Conservation (phyloP, 2,888 invertebrate species). For the Trichopria drosophilae region DNA sequence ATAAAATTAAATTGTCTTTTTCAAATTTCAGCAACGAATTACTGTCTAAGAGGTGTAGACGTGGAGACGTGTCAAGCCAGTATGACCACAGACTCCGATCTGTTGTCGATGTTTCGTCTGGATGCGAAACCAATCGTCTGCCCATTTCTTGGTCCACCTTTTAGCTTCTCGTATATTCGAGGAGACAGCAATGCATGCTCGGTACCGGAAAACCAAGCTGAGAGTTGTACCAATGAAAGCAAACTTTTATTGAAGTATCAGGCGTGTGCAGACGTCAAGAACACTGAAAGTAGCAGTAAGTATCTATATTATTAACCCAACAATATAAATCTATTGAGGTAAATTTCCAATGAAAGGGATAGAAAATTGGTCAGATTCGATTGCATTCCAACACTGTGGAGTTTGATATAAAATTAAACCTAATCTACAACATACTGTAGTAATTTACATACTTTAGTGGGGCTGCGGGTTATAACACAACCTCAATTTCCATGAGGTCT, state of each 20-base stretch:
- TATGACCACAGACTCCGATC: slow-evolving; percentile 69
- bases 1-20: too few species aligned
- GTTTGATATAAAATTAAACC: too few species aligned
- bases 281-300: slow-evolving; percentile 78
- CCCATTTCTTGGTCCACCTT: slow-evolving; percentile 80
- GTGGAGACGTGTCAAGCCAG: slow-evolving; percentile 14
- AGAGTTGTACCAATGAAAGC: slow-evolving; percentile 83
- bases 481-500: too few species aligned
- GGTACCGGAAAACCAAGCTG: slow-evolving; percentile 77
- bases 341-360: slow-evolving; percentile 7
- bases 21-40: too few species aligned
- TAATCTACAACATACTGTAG: too few species aligned
- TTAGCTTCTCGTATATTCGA: slow-evolving; percentile 77
- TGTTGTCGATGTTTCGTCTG: slow-evolving; percentile 75
- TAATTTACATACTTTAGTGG: too few species aligned
- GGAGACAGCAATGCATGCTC: slow-evolving; percentile 76
- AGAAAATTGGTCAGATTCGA: slow-evolving; percentile 4
- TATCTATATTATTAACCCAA: slow-evolving; percentile 25
- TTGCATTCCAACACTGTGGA: too few species aligned
- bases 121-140: slow-evolving; percentile 72
- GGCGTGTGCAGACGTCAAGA: slow-evolving; percentile 78
- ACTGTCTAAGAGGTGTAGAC: neutral
- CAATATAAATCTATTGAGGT: too few species aligned
- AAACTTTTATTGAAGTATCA: slow-evolving; percentile 80
- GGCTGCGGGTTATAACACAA: too few species aligned